A percentile compares a stretch with the other conserved stretches of the same genome.
These are phyloP conservation scores for Notocelia uddmanniana DNA, from an alignment of 2,888 invertebrate species.

Conservation along the genomic window DNA sequence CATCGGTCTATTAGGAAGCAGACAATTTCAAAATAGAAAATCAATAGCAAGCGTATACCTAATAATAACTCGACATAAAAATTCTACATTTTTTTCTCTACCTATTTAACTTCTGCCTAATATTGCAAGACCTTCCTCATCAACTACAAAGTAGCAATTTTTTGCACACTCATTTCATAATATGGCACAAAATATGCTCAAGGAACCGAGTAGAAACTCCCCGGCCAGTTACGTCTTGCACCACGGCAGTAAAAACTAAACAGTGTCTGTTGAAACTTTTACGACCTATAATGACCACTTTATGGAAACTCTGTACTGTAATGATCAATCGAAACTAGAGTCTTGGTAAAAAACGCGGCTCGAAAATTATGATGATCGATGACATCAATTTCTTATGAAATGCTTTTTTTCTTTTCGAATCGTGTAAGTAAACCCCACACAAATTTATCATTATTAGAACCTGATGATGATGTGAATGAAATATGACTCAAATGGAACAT, in stretches of 20 bases:
- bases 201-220: conserved; percentile 27
- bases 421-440: background rate
- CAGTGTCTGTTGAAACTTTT: conserved; percentile 42
- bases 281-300: conserved; percentile 35
- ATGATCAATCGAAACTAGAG: conserved; percentile 18
- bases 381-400: conserved; percentile 28
- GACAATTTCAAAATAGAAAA: too few species aligned
- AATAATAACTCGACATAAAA: too few species aligned
- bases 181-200: background rate
- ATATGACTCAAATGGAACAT: background rate
- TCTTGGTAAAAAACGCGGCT: conserved; percentile 2
- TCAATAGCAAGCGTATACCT: too few species aligned
- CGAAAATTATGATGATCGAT: conserved; percentile 27
- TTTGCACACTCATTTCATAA: conserved; percentile 18
- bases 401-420: background rate
- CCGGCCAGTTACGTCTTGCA: conserved; percentile 24
- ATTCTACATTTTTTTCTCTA: background rate
- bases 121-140: background rate
- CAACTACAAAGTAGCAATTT: background rate
- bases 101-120: background rate
- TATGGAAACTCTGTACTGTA: conserved; percentile 23
- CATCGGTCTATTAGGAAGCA: too few species aligned
- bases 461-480: background rate
- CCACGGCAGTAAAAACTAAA: conserved; percentile 40
- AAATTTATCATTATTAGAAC: background rate